Evolutionary conservation across 2,797 vertebrate genomes (phyloP).

Genomic region (Phrynocephalus forsythii): DNA sequence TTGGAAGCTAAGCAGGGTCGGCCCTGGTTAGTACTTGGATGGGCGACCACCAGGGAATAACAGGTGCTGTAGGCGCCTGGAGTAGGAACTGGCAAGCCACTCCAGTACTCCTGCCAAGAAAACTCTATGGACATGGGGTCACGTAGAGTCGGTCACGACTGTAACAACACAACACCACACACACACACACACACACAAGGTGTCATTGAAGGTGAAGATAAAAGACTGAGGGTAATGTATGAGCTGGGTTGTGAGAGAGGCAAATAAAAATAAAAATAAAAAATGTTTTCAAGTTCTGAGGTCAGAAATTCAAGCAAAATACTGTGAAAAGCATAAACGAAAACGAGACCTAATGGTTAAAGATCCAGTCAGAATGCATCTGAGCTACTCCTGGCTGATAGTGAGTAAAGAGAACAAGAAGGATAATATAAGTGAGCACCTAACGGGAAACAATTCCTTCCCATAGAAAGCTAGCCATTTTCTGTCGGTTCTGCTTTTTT

Average conservation of each 20-base stretch:
- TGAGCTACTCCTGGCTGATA: neutral
- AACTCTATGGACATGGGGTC: too few relatives aligned
- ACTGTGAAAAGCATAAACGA: neutral
- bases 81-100: too few relatives aligned
- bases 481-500: neutral
- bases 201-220: neutral
- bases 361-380: neutral
- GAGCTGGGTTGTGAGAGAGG: too few relatives aligned
- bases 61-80: too few relatives aligned
- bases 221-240: neutral
- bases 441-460: neutral
- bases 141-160: too few relatives aligned
- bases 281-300: too few relatives aligned
- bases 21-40: too few relatives aligned
- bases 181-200: neutral
- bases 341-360: neutral
- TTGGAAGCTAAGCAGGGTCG: too few relatives aligned
- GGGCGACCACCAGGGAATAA: too few relatives aligned
- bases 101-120: too few relatives aligned
- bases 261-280: too few relatives aligned
- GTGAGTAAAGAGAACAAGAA: neutral
- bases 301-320: neutral
- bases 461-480: neutral
- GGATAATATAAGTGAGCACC: neutral
- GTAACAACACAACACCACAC: too few relatives aligned